These are phyloP conservation scores for Dendrophyllia cribrosa DNA, from an alignment of 64 coral and sea anemone genomes.

Conservation along the genomic window DNA sequence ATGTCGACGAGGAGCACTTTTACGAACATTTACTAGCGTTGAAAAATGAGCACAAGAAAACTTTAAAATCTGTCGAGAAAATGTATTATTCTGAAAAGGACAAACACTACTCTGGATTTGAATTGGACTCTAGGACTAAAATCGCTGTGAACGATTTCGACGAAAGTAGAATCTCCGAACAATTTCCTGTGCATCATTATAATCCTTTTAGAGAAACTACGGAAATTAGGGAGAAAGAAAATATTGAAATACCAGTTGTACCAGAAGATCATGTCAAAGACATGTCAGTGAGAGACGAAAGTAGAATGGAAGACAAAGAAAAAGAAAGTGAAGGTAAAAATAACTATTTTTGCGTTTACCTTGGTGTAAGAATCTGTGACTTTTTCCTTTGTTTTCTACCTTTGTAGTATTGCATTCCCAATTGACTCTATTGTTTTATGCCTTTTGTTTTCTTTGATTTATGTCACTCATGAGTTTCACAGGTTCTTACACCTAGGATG, in stretches of 20 bases:
- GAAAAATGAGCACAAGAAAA: slow-evolving; percentile 93
- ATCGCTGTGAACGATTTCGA: slow-evolving; percentile 64
- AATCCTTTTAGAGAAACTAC: slow-evolving; percentile 64
- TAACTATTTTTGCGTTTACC: not conserved
- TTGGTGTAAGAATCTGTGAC: no score
- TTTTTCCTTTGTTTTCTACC: no score
- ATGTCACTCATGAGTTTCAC: no score
- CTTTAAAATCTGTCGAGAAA: slow-evolving; percentile 89
- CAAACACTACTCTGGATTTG: slow-evolving; percentile 70
- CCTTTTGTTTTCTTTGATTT: no score
- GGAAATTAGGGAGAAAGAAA: slow-evolving; percentile 2
- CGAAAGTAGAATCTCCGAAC: slow-evolving; percentile 24
- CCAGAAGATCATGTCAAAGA: slow-evolving; percentile 66
- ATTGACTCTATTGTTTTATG: no score
- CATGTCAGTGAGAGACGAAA: slow-evolving; percentile 69
- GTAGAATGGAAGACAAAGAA: slow-evolving; percentile 61
- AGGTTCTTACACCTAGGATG: no score
- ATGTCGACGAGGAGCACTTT: slow-evolving; percentile 88
- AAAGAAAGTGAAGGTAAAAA: slow-evolving; percentile 84
- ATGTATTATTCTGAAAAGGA: slow-evolving; percentile 89
- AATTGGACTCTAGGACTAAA: slow-evolving; percentile 81
- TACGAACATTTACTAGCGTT: slow-evolving; percentile 89
- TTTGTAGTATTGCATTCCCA: no score
- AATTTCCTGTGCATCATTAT: slow-evolving; percentile 54
- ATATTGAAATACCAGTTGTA: not conserved